Percentiles rank a stretch among this genome's conserved stretches.
These are phyloP conservation scores for Drosophila demipolita DNA, from an alignment of 2,888 invertebrate species.

Conservation along the genomic window DNA sequence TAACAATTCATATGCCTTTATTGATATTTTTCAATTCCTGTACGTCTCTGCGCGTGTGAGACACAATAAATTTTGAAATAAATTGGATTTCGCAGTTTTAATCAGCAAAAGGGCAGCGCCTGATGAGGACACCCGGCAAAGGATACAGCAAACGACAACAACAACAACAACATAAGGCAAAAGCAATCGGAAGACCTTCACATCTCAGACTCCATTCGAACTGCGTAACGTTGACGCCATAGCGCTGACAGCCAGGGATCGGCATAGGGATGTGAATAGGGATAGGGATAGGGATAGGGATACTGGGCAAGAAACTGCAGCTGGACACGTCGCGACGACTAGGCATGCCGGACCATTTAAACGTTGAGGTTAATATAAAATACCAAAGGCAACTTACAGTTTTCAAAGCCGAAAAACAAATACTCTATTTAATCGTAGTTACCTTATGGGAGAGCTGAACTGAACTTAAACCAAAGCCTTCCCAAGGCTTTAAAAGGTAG, in stretches of 20 bases:
- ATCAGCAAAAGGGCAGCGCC: slow-evolving; percentile 70
- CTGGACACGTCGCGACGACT: slow-evolving; percentile 53
- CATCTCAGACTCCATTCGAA: slow-evolving; percentile 20
- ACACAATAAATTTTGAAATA: slow-evolving; percentile 81
- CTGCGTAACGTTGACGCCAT: slow-evolving; percentile 51
- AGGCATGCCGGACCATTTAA: slow-evolving; percentile 71
- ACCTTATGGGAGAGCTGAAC: neutral
- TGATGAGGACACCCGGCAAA: slow-evolving; percentile 53
- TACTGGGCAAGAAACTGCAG: slow-evolving; percentile 21
- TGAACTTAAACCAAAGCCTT: neutral
- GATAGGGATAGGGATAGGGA: slow-evolving; percentile 3
- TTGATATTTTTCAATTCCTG: slow-evolving; percentile 78
- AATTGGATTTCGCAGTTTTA: slow-evolving; percentile 81
- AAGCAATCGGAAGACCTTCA: slow-evolving; percentile 39
- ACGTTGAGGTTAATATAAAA: slow-evolving; percentile 60
- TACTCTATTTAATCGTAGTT: slow-evolving; percentile 23
- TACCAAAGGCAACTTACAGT: slow-evolving; percentile 22
- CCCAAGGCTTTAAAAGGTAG: neutral
- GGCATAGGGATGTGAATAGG: slow-evolving; percentile 25
- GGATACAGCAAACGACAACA: slow-evolving; percentile 10
- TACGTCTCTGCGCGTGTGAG: slow-evolving; percentile 75
- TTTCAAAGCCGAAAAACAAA: neutral
- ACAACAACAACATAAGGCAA: neutral
- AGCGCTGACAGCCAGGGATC: slow-evolving; percentile 47
- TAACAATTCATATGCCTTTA: slow-evolving; percentile 81